These are phyloP conservation scores for Syngnathus typhle DNA, from an alignment of 2,113 vertebrate genomes.

Conservation along the genomic window DNA sequence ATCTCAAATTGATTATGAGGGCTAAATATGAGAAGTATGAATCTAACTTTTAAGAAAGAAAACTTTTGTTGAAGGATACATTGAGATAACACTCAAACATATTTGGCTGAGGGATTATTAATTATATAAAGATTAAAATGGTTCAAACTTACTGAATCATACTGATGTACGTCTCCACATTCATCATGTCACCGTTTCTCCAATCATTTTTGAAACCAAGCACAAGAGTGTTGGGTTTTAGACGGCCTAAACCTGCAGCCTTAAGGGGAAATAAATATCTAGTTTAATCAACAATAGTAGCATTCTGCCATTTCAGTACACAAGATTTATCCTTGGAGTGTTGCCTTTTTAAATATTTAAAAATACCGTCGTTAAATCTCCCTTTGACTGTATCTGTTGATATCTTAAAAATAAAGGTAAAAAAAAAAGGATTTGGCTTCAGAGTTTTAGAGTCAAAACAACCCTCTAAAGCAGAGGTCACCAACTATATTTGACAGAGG, in stretches of 20 bases:
- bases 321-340: neutral
- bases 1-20: neutral
- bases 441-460: too few relatives aligned
- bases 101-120: neutral
- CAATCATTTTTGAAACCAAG: slow-evolving; percentile 97
- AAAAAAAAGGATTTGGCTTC: too few relatives aligned
- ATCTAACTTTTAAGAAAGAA: neutral
- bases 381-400: too few relatives aligned
- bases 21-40: neutral
- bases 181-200: slow-evolving; percentile 86
- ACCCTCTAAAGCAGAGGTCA: too few relatives aligned
- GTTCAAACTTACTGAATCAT: slow-evolving; percentile 87
- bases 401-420: too few relatives aligned
- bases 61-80: neutral
- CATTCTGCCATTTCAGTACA: neutral
- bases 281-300: neutral
- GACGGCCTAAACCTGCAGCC: slow-evolving; percentile 91
- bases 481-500: too few relatives aligned
- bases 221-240: slow-evolving; percentile 92
- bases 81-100: neutral
- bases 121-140: neutral
- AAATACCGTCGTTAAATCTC: too few relatives aligned
- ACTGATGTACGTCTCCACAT: slow-evolving; percentile 92
- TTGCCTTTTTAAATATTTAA: too few relatives aligned
- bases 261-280: slow-evolving; percentile 37